A percentile compares a stretch with the other conserved stretches of the same genome.
phyloP scores from a whole-genome alignment of 2,797 vertebrate genomes.

The Meriones psammophilus region DNA sequence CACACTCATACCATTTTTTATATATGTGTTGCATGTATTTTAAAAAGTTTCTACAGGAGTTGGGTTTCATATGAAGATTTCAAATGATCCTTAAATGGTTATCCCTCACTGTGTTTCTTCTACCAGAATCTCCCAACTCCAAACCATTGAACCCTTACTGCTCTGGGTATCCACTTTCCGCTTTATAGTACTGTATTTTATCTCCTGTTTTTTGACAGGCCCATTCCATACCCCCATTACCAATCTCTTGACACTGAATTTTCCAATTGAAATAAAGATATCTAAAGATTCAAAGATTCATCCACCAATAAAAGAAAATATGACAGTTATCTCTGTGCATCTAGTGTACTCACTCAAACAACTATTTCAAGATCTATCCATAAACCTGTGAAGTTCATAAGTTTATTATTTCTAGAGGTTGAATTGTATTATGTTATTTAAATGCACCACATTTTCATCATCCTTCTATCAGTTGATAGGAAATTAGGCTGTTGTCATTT shows the following conservation, averaged over 20 bases:
- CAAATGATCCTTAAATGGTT: background rate
- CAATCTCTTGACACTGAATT: no score
- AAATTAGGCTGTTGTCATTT: background rate
- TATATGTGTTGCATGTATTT: background rate
- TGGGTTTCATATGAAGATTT: background rate
- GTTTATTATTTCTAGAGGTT: no score
- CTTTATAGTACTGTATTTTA: background rate
- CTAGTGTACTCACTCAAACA: background rate
- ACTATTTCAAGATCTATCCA: background rate
- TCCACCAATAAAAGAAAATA: background rate
- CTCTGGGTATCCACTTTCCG: background rate
- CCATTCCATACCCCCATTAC: no score
- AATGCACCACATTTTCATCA: background rate
- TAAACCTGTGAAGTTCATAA: background rate
- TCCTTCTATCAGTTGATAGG: background rate
- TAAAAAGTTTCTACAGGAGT: background rate
- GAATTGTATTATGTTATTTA: no score
- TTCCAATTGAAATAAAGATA: background rate
- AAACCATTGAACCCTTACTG: no score
- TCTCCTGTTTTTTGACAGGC: background rate
- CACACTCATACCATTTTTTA: background rate
- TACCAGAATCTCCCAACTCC: background rate
- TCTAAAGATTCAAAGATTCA: background rate
- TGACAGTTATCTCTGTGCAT: no score
- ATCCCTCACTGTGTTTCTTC: background rate